Conservation (phyloP, 1,140 invertebrate species). For the silkworm (Bombyx mori) region DNA sequence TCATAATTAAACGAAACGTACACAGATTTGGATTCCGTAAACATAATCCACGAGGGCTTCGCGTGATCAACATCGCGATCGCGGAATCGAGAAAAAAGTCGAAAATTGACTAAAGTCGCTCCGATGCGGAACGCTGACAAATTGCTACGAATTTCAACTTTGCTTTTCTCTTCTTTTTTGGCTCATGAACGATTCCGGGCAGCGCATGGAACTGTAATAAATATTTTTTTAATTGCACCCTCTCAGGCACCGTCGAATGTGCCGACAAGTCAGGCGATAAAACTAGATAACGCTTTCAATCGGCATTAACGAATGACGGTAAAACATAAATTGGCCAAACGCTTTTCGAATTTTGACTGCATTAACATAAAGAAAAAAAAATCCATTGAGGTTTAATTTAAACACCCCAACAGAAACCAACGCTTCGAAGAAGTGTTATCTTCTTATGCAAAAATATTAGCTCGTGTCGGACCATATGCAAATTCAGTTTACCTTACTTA, state of each 20-base stretch:
- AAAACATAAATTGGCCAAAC: no score
- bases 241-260: no score
- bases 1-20: constrained; percentile 41
- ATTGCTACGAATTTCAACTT: constrained; percentile 39
- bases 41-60: constrained; percentile 34
- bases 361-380: no score
- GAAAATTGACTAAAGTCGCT: constrained; percentile 44
- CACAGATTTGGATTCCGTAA: constrained; percentile 31
- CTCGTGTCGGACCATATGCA: constrained; percentile 64
- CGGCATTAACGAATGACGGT: no score
- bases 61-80: constrained; percentile 50
- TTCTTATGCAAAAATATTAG: constrained; percentile 66
- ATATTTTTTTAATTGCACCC: constrained; percentile 47
- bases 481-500: constrained; percentile 45
- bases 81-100: constrained; percentile 53
- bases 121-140: constrained; percentile 59
- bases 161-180: constrained; percentile 24
- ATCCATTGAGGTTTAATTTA: no score
- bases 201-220: constrained; percentile 31
- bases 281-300: no score
- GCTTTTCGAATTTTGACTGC: no score
- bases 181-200: constrained; percentile 21
- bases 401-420: constrained; percentile 28
- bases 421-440: constrained; percentile 54
- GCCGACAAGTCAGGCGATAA: no score